Evolutionary conservation across 2,888 invertebrate species (phyloP), one percentile per base, ranked within the genome.

Genomic region (Theretra japonica): DNA sequence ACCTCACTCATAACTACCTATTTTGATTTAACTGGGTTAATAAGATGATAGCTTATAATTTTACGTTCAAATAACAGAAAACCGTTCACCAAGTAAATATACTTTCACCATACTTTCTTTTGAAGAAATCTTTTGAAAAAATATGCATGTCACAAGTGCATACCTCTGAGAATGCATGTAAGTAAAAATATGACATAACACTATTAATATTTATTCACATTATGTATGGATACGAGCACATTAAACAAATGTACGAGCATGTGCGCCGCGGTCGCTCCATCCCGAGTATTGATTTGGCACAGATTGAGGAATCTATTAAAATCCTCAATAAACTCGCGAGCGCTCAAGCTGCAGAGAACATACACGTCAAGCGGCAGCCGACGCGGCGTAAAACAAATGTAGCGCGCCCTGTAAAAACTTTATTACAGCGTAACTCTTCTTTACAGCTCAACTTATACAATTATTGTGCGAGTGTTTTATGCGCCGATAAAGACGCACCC

Each of bases 391-490:
- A 62, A 62, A 33, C 62, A 21, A 62, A 62, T 62, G 62, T 62
- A 62, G 21, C 41, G 62, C 21, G 62, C 21, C n/a, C 33, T 62
- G 33, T 62, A 41, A 62, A 62, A 21, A 62, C 41, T 62, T 62
- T 62, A 62, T 62, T 62, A 62, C 62, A 21, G 62, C 62, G 62
- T 62, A 41, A 62, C 62, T 62, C 62, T 62, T 62, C 62, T 62
- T 62, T 41, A 62, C 33, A 33, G 41, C 41, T n/a, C 21, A 62
- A 62, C 41, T 62, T 62, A 62, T 33, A 62, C 33, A 62, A 59
- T 59, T 59, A 59, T 41, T 41, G 21, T 41, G 62, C 41, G 41
- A 62, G 41, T 53, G 53, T 62, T 60, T 62, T 62, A 62, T 62
- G 41, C n/a, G 33, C 21, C 33, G 33, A 41, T 62, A 62, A 62